Conservation (phyloP, 2,113 vertebrate genomes). For the Microtus oregoni region DNA sequence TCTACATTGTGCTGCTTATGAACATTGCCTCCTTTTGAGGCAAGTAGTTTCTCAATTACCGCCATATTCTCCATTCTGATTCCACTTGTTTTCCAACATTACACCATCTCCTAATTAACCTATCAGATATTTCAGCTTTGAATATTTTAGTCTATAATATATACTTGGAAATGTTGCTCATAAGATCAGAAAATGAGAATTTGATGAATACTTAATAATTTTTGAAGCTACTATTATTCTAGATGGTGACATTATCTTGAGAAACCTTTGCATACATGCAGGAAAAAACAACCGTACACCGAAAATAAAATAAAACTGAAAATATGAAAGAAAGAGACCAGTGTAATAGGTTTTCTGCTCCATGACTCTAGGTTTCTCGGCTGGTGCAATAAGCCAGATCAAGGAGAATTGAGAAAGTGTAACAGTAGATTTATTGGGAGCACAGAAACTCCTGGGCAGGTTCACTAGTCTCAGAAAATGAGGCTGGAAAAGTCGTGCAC, state of each 20-base stretch:
- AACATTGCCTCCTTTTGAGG: neutral
- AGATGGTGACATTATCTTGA: neutral
- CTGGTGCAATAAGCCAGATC: too few relatives aligned
- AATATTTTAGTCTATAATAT: neutral
- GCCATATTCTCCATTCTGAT: neutral
- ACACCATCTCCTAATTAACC: neutral
- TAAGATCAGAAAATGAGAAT: neutral
- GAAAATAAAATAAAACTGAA: too few relatives aligned
- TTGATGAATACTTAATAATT: neutral
- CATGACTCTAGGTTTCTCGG: too few relatives aligned
- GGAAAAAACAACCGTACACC: too few relatives aligned
- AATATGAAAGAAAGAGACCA: too few relatives aligned
- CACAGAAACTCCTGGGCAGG: too few relatives aligned
- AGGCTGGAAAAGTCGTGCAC: too few relatives aligned
- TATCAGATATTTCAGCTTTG: neutral
- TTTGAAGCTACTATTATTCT: neutral
- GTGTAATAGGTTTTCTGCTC: too few relatives aligned
- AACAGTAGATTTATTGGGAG: too few relatives aligned
- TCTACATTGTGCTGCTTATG: neutral
- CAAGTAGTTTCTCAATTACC: neutral
- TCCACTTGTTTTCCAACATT: neutral
- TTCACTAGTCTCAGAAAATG: too few relatives aligned
- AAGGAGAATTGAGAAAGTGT: too few relatives aligned
- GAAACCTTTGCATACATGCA: neutral
- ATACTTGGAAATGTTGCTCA: neutral